Conservation (phyloP, 1,140 invertebrate species). For the Muscidifurax raptorellus region DNA sequence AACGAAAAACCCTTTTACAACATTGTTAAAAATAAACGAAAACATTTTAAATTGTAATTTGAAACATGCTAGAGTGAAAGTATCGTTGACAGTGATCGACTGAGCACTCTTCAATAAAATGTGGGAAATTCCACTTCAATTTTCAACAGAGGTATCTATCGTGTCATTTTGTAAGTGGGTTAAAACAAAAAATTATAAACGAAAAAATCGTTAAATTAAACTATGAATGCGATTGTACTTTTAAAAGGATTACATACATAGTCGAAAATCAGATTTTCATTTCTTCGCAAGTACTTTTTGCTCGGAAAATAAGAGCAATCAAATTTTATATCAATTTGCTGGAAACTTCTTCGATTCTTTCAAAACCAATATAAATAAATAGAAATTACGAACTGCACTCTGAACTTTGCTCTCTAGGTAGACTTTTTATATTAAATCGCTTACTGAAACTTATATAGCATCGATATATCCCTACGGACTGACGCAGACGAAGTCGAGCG, state of each 20-base stretch:
- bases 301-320: background rate
- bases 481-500: background rate
- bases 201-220: too few species aligned
- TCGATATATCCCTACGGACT: background rate
- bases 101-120: background rate
- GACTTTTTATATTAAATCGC: background rate
- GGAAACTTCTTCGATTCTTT: background rate
- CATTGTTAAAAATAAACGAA: background rate
- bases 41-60: background rate
- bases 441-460: background rate
- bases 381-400: background rate
- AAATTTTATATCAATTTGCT: background rate
- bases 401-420: background rate
- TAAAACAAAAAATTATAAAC: background rate
- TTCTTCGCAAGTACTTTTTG: background rate
- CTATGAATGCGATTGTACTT: too few species aligned
- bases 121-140: background rate
- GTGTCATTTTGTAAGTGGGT: background rate
- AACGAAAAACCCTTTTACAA: background rate
- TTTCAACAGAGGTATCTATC: background rate
- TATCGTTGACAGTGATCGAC: background rate
- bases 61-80: background rate
- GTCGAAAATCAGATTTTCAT: background rate
- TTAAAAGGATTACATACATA: too few species aligned
- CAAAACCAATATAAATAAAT: background rate